Conservation (phyloP, 2,888 invertebrate species). For the Aspidiotus destructor region DNA sequence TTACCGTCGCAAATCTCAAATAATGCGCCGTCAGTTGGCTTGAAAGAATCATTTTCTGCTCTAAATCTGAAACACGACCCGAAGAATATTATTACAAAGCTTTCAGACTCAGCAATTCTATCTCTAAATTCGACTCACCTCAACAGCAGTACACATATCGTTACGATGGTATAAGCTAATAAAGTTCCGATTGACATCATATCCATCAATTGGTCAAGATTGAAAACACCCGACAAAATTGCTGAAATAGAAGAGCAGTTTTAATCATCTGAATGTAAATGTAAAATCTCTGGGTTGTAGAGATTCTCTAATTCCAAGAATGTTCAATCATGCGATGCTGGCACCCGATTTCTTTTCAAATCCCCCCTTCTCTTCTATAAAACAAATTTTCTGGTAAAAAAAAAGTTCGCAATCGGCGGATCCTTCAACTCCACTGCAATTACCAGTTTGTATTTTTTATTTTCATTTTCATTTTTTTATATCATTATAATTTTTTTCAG, state of each 20-base stretch:
- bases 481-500: no score
- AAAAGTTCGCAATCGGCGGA: no score
- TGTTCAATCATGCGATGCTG: background rate
- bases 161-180: conserved; percentile 84
- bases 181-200: conserved; percentile 94
- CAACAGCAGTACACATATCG: conserved; percentile 76
- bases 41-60: conserved; percentile 17
- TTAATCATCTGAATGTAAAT: background rate
- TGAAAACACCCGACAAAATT: conserved; percentile 76
- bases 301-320: background rate
- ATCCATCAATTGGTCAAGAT: conserved; percentile 81
- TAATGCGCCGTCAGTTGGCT: conserved; percentile 10
- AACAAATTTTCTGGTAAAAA: no score
- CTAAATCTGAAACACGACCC: conserved; percentile 6
- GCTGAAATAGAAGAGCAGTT: conserved; percentile 46
- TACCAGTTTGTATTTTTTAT: no score
- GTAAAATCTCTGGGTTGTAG: background rate
- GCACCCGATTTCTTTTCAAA: no score
- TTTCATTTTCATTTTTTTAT: no score
- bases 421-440: no score
- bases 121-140: conserved; percentile 47
- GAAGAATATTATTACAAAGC: background rate
- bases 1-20: background rate
- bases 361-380: no score
- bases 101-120: background rate